Evolutionary conservation across 2,797 vertebrate species (phyloP).

Genomic region (Poeciliopsis gracilis): DNA sequence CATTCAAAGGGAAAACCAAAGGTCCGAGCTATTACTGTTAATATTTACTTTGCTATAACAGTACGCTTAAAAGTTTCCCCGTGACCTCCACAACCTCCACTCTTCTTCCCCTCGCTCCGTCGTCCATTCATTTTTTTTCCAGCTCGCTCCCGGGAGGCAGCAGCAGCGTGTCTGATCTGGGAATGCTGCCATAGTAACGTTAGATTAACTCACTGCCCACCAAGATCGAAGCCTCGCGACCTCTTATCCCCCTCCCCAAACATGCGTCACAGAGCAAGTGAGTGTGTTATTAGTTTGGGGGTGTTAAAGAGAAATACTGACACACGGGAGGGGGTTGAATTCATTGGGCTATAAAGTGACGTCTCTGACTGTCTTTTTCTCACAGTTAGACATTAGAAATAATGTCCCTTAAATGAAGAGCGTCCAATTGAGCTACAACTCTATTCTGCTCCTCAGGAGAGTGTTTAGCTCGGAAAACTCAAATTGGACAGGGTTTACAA

Average conservation of each 20-base stretch:
- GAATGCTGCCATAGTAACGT: slow-evolving; percentile 61
- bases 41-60: slow-evolving; percentile 78
- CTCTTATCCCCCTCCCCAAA: slow-evolving; percentile 43
- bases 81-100: slow-evolving; percentile 42
- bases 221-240: slow-evolving; percentile 15
- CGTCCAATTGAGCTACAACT: slow-evolving; percentile 12
- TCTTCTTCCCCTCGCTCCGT: slow-evolving; percentile 50
- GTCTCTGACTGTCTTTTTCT: slow-evolving; percentile 72
- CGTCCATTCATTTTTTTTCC: slow-evolving; percentile 51
- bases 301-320: slow-evolving; percentile 66
- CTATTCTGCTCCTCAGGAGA: slow-evolving; percentile 5
- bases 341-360: slow-evolving; percentile 81
- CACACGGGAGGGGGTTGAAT: slow-evolving; percentile 68
- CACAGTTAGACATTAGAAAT: slow-evolving; percentile 50
- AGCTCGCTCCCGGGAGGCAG: slow-evolving; percentile 27
- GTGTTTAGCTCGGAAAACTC: slow-evolving; percentile 45
- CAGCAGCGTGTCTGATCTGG: slow-evolving; percentile 50
- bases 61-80: slow-evolving; percentile 69
- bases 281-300: slow-evolving; percentile 72
- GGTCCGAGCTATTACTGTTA: slow-evolving; percentile 67
- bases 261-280: slow-evolving; percentile 80
- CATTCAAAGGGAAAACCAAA: slow-evolving; percentile 64
- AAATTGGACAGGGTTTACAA: slow-evolving; percentile 61
- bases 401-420: slow-evolving; percentile 30
- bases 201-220: slow-evolving; percentile 34